Evolutionary conservation across 2,113 vertebrate genomes (phyloP), one percentile per base, ranked within the genome.

Genomic region (Pseudois nayaur): DNA sequence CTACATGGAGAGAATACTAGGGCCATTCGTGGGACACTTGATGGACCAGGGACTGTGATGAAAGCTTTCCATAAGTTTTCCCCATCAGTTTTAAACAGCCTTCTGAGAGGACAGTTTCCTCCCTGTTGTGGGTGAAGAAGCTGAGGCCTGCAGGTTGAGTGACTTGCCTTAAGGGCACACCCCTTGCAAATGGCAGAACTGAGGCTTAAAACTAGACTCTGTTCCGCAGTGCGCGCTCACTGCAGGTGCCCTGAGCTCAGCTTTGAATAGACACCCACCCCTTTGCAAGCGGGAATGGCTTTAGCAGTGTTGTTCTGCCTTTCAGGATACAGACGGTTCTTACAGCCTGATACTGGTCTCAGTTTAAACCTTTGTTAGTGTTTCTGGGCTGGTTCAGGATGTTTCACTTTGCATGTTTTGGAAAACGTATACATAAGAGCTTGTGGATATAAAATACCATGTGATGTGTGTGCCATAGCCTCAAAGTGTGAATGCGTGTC

Each of bases 81-180:
- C 57, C 23, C 3, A 0, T 40, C 0, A 0, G 1, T 55, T 71
- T 82, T 31, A 76, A 40, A 50, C 36, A 33, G 3, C 45, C 54
- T 81, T 79, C 23, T 45, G 15, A 92, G 62, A 15, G 21, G 40
- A 55, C 36, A 4, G 8, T 33, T 1, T 45, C 31, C 52, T 78
- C 11, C 86, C 62, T 21, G 3, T 76, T 55, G 13, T 0, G 0
- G 79, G 21, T 48, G 94, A 82, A n/a, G 94, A 94, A 55, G 21
- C 92, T 43, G 40, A 76, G 85, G 31, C 33, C 36, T 10, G 25
- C 8, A 33, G 59, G 82, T 55, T 23, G 8, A 84, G 25, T 50
- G 54, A 48, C 81, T 27, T 88, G 43, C 36, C 45, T 21, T 13
- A 13, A 50, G 45, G 55, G 59, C 59, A 17, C 19, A 23, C 16